Percentiles rank a stretch among this genome's conserved stretches.
These are phyloP conservation scores for Cotesia glomerata DNA, from an alignment of 1,140 invertebrate genomes.

Conservation along the genomic window DNA sequence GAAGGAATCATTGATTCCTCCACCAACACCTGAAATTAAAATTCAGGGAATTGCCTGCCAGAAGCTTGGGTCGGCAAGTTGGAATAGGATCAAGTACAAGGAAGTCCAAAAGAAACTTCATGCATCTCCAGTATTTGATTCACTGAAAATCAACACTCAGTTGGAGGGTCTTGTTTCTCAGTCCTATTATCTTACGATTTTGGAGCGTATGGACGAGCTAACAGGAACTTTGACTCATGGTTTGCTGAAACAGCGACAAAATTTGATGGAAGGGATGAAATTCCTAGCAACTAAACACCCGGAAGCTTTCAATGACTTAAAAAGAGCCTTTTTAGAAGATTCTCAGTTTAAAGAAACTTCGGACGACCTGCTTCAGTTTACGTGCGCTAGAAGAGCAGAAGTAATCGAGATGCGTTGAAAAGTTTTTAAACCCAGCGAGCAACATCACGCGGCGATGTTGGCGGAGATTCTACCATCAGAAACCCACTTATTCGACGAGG, in stretches of 20 bases:
- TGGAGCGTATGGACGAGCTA: conserved; percentile 16
- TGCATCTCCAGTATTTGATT: conserved; percentile 36
- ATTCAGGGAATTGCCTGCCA: conserved; percentile 30
- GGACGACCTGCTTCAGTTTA: conserved; percentile 26
- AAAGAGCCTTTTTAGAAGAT: conserved; percentile 9
- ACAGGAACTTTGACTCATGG: conserved; percentile 25
- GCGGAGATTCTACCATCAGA: conserved; percentile 31
- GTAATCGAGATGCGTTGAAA: conserved; percentile 20
- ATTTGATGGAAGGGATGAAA: conserved; percentile 4
- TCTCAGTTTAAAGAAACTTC: conserved; percentile 17
- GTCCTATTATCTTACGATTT: neutral
- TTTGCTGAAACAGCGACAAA: conserved; percentile 24
- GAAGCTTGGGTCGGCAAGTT: conserved; percentile 27
- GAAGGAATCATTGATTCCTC: conserved; percentile 32
- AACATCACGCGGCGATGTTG: conserved; percentile 6
- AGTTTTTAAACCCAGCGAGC: conserved; percentile 8
- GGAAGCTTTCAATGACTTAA: conserved; percentile 6
- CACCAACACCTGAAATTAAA: conserved; percentile 29
- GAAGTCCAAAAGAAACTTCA: conserved; percentile 42
- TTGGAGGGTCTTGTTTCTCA: conserved; percentile 6
- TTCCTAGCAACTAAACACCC: conserved; percentile 14
- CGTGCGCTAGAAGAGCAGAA: conserved; percentile 28
- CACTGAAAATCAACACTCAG: conserved; percentile 31
- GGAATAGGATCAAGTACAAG: conserved; percentile 41
- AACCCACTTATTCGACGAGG: conserved; percentile 26